Percentiles rank a stretch among this genome's conserved stretches.
Evolutionary conservation across 2,888 invertebrate species (phyloP).

Genomic region (Chrysolina oricalcia): DNA sequence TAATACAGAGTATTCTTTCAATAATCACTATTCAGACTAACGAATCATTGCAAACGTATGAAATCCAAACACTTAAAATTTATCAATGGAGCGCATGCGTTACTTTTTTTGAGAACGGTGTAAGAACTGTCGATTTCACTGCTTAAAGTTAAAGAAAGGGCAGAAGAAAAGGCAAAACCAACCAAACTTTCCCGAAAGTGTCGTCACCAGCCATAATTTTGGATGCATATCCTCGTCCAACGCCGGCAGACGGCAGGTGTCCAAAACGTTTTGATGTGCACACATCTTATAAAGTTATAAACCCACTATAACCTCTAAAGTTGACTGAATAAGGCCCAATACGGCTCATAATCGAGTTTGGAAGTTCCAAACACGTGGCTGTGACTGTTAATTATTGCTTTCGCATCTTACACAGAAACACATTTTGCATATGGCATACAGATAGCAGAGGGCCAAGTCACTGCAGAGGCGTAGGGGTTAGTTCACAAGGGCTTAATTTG

Average conservation of each 20-base stretch:
- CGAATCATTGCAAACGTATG: too few species aligned
- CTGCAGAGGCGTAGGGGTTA: not conserved
- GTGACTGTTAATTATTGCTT: conserved; percentile 28
- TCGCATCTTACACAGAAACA: conserved; percentile 2
- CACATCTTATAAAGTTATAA: conserved; percentile 5
- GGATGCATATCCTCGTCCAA: not conserved
- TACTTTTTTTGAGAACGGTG: too few species aligned
- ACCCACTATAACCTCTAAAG: conserved; percentile 23
- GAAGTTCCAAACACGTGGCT: conserved; percentile 20
- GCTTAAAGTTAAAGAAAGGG: too few species aligned
- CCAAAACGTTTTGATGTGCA: conserved; percentile 11
- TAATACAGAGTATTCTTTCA: too few species aligned
- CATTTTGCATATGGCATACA: conserved; percentile 20
- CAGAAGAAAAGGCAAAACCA: too few species aligned
- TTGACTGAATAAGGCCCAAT: conserved; percentile 14
- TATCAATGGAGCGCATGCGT: too few species aligned
- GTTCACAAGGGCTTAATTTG: not conserved
- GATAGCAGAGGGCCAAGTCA: not conserved
- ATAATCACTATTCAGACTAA: too few species aligned
- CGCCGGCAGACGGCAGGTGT: conserved; percentile 24
- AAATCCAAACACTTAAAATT: too few species aligned
- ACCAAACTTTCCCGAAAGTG: not conserved
- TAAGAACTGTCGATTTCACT: too few species aligned
- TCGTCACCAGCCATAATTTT: conserved; percentile 10
- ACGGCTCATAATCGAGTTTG: conserved; percentile 13